Base-by-base conservation (phyloP, 2,888 invertebrate species). In the Himalopsyche japonica region DNA sequence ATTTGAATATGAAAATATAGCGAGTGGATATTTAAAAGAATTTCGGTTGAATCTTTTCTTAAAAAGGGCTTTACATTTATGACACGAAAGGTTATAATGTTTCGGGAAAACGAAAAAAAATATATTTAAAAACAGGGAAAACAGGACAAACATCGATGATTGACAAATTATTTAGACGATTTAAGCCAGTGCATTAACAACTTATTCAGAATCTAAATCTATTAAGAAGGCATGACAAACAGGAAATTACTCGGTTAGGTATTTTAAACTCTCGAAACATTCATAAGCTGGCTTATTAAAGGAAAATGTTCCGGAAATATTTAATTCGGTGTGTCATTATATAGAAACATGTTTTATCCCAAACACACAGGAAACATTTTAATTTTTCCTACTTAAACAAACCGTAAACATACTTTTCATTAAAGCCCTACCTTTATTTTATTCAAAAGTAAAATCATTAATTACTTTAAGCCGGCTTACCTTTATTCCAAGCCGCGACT, bases 351-450 rank as follows among this genome's bases (percentile, higher is more conserved):
- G 70, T 70, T 70, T 70, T 70, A 70, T 70, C 70, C 70, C 70
- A 27, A 70, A 27, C 27, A 70, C 70, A 70, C 70, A 27, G 70
- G 30, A 30, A 70, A 70, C 70, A 70, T 70, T 70, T 70, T 70
- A 70, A 70, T 70, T 70, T 70, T 70, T 70, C 70, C 70, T 70
- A 70, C 70, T 70, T 70, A 70, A 70, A 70, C 70, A 70, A 70
- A 70, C 70, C 70, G 70, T 70, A 70, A 70, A 30, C 70, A 70
- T 70, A 70, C 70, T 70, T 70, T 70, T 70, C 70, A 70, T 70
- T 70, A 27, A 70, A 70, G 24, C 70, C 64, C 70, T 70, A 70
- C 70, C 70, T 27, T 70, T 27, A 70, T 27, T 70, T 27, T 70
- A 70, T 70, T 70, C 70, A 24, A 70, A 70, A 70, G 70, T 70